These are phyloP conservation scores for Caerostris darwini DNA, from an alignment of 1,140 invertebrate genomes.

Conservation along the genomic window DNA sequence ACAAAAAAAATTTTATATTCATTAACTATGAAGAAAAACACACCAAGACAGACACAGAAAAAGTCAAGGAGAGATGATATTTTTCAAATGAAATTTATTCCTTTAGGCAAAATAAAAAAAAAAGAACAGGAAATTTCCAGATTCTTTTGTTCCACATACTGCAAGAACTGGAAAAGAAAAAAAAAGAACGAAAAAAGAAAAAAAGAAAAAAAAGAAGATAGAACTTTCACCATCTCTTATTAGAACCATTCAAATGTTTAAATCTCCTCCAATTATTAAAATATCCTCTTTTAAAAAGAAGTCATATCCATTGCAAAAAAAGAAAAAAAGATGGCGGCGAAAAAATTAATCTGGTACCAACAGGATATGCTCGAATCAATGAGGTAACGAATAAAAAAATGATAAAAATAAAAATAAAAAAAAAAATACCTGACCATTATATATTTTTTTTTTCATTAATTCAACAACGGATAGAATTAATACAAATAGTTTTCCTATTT, in stretches of 20 bases:
- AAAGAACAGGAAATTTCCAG: not conserved
- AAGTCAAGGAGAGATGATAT: not conserved
- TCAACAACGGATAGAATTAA: conserved; percentile 33
- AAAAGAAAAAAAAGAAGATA: not conserved
- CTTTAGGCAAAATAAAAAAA: not conserved
- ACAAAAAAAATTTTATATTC: no score
- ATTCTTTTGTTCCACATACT: not conserved
- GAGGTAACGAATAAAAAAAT: not conserved
- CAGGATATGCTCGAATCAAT: not conserved
- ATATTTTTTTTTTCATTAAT: conserved; percentile 30
- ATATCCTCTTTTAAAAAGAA: conserved; percentile 20
- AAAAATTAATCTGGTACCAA: not conserved
- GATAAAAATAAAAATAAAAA: no score
- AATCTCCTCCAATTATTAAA: conserved; percentile 13
- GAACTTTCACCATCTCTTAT: not conserved
- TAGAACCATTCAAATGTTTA: not conserved
- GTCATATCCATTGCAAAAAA: not conserved
- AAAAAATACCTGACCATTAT: conserved; percentile 21
- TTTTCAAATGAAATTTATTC: not conserved
- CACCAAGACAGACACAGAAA: not conserved
- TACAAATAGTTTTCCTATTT: conserved; percentile 53
- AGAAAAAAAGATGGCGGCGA: not conserved
- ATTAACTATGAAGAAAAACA: no score
- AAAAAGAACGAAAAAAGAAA: not conserved
- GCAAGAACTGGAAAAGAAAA: not conserved